phyloP scores from a whole-genome alignment of 2,113 vertebrate genomes.

The Cyanoramphus novaezelandiae region DNA sequence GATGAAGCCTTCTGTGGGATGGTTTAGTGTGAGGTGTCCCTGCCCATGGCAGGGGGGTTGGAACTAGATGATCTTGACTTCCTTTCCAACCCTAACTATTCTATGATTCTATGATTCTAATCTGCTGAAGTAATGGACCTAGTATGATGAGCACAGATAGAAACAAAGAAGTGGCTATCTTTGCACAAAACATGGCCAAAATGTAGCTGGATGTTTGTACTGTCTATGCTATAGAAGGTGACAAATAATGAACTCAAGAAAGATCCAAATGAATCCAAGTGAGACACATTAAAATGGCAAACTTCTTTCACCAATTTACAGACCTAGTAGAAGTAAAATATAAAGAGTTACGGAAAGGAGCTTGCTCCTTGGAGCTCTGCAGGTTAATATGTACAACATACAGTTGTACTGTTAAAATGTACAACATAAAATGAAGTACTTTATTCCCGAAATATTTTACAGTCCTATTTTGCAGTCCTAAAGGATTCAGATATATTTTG shows the following conservation, averaged over 20 bases:
- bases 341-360: background rate
- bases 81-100: too few relatives aligned
- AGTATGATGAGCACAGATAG: background rate
- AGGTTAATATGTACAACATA: background rate
- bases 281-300: background rate
- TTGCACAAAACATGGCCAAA: background rate
- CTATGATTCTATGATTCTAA: background rate
- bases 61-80: too few relatives aligned
- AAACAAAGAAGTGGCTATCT: background rate
- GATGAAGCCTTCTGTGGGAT: too few relatives aligned
- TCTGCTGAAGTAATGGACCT: background rate
- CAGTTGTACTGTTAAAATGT: background rate
- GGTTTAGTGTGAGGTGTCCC: too few relatives aligned
- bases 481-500: background rate
- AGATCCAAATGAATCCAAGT: background rate
- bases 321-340: accelerated
- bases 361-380: background rate
- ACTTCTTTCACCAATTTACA: background rate
- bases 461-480: background rate
- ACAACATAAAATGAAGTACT: background rate
- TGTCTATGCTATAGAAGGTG: background rate
- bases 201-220: background rate
- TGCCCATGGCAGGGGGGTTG: too few relatives aligned
- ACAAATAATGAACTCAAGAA: background rate
- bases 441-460: background rate